Evolutionary conservation across 1,140 invertebrate genomes (phyloP).

Genomic region (Heterodera schachtii): DNA sequence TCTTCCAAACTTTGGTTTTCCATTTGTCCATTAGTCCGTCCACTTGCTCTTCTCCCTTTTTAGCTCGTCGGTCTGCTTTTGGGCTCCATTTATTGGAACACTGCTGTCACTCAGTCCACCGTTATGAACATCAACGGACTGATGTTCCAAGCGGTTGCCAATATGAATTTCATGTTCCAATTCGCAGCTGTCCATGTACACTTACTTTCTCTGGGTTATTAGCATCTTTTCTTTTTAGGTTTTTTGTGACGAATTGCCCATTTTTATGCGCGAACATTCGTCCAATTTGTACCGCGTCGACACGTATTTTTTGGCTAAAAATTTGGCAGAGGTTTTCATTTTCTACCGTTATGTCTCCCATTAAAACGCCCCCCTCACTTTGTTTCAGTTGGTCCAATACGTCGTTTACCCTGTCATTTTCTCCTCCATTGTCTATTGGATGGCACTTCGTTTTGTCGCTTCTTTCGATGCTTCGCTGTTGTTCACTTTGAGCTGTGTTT

Average conservation of each 20-base stretch:
- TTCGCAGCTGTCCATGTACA: constrained; percentile 70
- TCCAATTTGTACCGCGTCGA: constrained; percentile 89
- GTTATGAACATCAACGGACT: constrained; percentile 94
- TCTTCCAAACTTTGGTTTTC: constrained; percentile 74
- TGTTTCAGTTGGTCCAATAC: constrained; percentile 65
- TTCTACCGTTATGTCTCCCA: too few species aligned
- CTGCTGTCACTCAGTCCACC: constrained; percentile 80
- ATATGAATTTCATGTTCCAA: constrained; percentile 71
- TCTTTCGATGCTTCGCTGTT: constrained; percentile 76
- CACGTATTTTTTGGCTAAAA: constrained; percentile 87
- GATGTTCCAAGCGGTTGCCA: constrained; percentile 75
- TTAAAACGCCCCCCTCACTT: constrained; percentile 27
- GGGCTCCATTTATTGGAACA: constrained; percentile 84
- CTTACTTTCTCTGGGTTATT: constrained; percentile 75
- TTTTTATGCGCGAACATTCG: constrained; percentile 86
- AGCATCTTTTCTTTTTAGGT: constrained; percentile 72
- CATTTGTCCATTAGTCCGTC: too few species aligned
- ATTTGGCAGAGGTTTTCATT: constrained; percentile 63
- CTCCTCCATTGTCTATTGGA: constrained; percentile 80
- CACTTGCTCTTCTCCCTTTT: background rate
- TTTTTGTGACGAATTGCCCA: constrained; percentile 85
- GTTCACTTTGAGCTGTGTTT: constrained; percentile 75
- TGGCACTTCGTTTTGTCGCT: constrained; percentile 73
- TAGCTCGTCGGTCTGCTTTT: constrained; percentile 68
- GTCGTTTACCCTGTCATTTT: constrained; percentile 81